Evolutionary conservation across 2,888 invertebrate species (phyloP), one percentile per base, ranked within the genome.

Genomic region (Chalcis sispes): DNA sequence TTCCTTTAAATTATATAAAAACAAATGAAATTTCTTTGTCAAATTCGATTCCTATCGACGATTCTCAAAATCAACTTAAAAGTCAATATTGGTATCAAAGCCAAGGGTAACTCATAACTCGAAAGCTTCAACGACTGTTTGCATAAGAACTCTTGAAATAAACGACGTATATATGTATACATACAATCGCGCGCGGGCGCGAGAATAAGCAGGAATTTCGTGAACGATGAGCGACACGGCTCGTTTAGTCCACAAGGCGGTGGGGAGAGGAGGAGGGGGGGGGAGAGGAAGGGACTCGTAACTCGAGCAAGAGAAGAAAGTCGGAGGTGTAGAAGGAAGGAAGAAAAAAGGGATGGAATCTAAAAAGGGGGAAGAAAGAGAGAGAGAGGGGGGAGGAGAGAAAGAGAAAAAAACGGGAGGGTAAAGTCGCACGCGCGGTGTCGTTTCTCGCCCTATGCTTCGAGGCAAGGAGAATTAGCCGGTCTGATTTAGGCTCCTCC

Each of bases 381-480:
- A 71, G 54, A 40, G 52, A 70, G 54, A 67, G 65, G 74, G 67
- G 72, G 52, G 62, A 48, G 36, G 65, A 58, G 64, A 64, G 61
- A 56, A 59, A 23, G 58, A 27, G 48, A n/a, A n/a, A n/a, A n/a
- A n/a, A n/a, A n/a, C n/a, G n/a, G n/a, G n/a, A n/a, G n/a, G n/a
- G n/a, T n/a, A n/a, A n/a, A n/a, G n/a, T n/a, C n/a, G n/a, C n/a
- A n/a, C n/a, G 65, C 2, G 25, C 59, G 74, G 52, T 77, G 61
- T 72, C 72, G 50, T 73, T 64, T 70, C 71, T 72, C 69, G 64
- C 48, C 72, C 69, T 69, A 64, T 72, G 79, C 75, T n/a, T n/a
- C n/a, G n/a, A n/a, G n/a, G 18, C 48, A 2, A 23, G 61, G 80
- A 84, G 82, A 86, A 85, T 85, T 86, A 86, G 82, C 83, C 77